Conservation (phyloP, 1,140 invertebrate genomes). For the Hydropsyche tenuis region DNA sequence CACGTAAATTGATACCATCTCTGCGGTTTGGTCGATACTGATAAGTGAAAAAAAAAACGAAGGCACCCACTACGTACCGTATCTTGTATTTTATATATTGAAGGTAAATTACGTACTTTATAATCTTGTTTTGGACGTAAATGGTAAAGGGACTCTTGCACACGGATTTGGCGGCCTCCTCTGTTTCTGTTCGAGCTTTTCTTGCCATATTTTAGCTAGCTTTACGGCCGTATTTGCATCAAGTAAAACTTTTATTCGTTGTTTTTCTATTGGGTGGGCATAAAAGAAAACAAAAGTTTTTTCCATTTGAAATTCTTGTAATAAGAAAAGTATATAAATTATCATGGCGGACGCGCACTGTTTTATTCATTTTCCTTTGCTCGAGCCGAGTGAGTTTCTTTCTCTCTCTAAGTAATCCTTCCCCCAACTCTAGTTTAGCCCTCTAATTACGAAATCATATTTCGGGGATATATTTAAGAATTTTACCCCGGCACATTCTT, state of each 20-base stretch:
- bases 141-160: constrained; percentile 19
- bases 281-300: constrained; percentile 17
- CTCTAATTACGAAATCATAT: constrained; percentile 36
- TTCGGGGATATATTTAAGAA: constrained; percentile 17
- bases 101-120: constrained; percentile 45
- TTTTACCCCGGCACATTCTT: not conserved
- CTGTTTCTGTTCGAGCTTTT: constrained; percentile 34
- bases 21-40: not conserved
- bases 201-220: constrained; percentile 47
- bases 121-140: constrained; percentile 46
- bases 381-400: not conserved
- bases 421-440: constrained; percentile 3
- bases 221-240: constrained; percentile 36
- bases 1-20: not conserved
- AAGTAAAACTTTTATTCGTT: constrained; percentile 15
- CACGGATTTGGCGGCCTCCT: constrained; percentile 18
- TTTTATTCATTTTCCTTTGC: constrained; percentile 10
- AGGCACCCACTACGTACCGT: not conserved
- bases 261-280: not conserved
- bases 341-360: not conserved
- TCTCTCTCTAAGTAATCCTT: too few relatives aligned
- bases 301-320: not conserved
- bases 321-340: not conserved
- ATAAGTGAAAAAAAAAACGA: too few relatives aligned
- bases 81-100: constrained; percentile 21